These are phyloP conservation scores for Catamblyrhynchus diadema DNA, from an alignment of 2,797 vertebrate species.

Conservation along the genomic window DNA sequence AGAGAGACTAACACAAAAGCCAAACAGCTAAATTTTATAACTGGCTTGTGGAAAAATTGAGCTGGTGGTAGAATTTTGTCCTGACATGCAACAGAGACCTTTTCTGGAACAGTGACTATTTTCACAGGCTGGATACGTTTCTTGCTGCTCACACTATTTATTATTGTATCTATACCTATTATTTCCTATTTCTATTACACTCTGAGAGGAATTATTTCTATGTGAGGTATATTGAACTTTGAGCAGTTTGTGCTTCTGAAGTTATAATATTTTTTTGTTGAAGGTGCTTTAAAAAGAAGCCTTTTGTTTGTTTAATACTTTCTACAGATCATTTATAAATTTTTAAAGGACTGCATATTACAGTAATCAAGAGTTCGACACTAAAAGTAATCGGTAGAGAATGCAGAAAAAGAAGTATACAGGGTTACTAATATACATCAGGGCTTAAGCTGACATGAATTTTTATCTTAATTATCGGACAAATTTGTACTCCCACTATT, in stretches of 20 bases:
- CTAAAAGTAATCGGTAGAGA: constrained; percentile 74
- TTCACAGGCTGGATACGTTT: background rate
- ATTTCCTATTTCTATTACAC: background rate
- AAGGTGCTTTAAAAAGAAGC: constrained; percentile 40
- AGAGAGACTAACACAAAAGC: background rate
- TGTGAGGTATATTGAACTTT: background rate
- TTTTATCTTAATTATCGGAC: constrained; percentile 88
- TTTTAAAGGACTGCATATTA: constrained; percentile 53
- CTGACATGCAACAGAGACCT: background rate
- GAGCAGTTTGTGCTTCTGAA: constrained; percentile 20
- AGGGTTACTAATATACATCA: constrained; percentile 82
- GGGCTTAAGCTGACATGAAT: constrained; percentile 83
- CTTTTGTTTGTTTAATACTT: constrained; percentile 54
- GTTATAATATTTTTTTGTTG: constrained; percentile 8
- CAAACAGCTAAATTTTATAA: background rate
- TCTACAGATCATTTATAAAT: constrained; percentile 13
- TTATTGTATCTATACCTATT: background rate
- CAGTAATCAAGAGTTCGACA: constrained; percentile 69
- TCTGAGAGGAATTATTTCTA: constrained; percentile 8
- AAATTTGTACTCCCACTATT: constrained; percentile 87
- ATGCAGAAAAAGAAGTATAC: constrained; percentile 73
- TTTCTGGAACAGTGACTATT: background rate
- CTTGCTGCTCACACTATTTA: background rate
- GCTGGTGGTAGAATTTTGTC: background rate
- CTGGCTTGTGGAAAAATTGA: background rate